Base-by-base conservation (phyloP, 2,888 invertebrate genomes). In the Hirtodrosophila duncani region DNA sequence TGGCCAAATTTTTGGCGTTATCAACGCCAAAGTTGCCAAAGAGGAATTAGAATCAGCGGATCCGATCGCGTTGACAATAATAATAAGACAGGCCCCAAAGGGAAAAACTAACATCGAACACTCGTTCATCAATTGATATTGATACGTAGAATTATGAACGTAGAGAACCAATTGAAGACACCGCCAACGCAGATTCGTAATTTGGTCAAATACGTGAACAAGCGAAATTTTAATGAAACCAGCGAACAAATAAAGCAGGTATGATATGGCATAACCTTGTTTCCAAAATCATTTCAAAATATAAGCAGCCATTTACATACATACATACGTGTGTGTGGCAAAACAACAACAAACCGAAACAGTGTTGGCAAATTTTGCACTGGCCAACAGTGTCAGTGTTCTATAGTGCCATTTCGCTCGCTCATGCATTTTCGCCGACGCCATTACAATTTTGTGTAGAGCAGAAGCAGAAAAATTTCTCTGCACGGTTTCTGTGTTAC, bases 141-240 rank as follows among this genome's bases (percentile, higher is more conserved):
- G 63, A 71, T 72, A 71, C 72, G 95, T 71, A 85, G 94, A 96
- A 96, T 94, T 96, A 96, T 96, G 96, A 96, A 95, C 94, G 96
- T 97, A 92, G 97, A 97, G 93, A 94, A 97, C 93, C 94, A 97
- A 92, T 92, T 96, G 92, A 95, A 95, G 91, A 94, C 96, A 93
- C 95, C 97, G 92, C 93, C 97, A 93, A 95, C 95, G 92, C 96
- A 97, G 93, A 97, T 98, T 91, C 94, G 94, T 93, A 94, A 94
- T 92, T 94, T 97, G 90, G 95, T 97, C 91, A 92, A 93, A 89
- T 95, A 94, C 91, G 92, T 97, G 90, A 95, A 91, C 88, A 97
- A 97, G 92, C 96, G 95, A 91, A 97, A 97, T 90, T 95, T 92
- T 89, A 94, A 94, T 89, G 93, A 94, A 88, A 94, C 93, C 87